Evolutionary conservation across 2,113 vertebrate genomes (phyloP).

Genomic region (Willisornis vidua): DNA sequence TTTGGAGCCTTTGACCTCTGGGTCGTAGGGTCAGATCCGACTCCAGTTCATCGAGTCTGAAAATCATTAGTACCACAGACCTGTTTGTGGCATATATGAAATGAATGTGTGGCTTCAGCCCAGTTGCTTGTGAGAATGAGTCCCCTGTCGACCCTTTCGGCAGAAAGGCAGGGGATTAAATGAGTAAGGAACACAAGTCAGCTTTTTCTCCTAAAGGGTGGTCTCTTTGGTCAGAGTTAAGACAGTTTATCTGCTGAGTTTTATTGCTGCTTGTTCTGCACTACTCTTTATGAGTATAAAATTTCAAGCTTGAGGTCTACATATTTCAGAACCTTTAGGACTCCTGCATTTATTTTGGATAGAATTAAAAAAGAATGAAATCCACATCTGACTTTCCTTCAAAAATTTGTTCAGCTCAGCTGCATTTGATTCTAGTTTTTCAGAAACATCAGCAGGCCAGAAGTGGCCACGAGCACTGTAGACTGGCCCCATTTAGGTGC

Average conservation of each 20-base stretch:
- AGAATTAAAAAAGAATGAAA: neutral
- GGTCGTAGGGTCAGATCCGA: neutral
- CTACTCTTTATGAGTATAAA: neutral
- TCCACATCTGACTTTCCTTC: neutral
- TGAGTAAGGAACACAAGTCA: neutral
- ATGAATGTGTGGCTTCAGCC: neutral
- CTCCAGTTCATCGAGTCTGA: conserved; percentile 4
- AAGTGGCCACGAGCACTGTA: neutral
- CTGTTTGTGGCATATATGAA: neutral
- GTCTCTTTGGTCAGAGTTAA: neutral
- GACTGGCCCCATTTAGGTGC: neutral
- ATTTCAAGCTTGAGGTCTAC: neutral
- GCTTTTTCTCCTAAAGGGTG: neutral
- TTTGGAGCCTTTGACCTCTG: conserved; percentile 53
- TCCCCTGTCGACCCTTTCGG: neutral
- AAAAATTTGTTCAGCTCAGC: neutral
- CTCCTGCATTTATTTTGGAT: neutral
- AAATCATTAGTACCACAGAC: neutral
- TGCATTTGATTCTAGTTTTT: neutral
- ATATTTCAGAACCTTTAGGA: neutral
- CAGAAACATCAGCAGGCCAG: neutral
- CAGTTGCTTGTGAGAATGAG: neutral
- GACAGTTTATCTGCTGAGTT: neutral
- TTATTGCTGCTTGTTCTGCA: neutral
- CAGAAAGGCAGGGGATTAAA: conserved; percentile 28